Base-by-base conservation (phyloP, 2,113 vertebrate species). In the Hemibagrus wyckioides region DNA sequence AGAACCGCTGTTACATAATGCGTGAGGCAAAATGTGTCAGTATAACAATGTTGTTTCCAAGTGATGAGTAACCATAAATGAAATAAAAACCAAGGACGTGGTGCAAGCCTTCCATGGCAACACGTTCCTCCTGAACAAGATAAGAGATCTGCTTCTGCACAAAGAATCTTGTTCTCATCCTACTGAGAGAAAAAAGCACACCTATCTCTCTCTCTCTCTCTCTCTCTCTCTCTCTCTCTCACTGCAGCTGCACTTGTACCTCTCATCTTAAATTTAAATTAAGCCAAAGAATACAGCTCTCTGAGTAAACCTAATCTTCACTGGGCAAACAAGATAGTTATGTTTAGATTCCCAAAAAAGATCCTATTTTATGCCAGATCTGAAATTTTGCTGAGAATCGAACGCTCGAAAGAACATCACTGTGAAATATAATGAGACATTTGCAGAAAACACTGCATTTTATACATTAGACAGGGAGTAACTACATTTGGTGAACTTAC, bases 31-130 rank as follows among this genome's bases (percentile, higher is more conserved):
- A 73, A 82, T 75, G 39, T 75, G 59, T 57, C 80, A 36, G 56
- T 82, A 56, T 82, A 82, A 61, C 85, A 85, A 15, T 80, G 79
- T 86, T 85, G 83, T 85, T 84, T 86, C 83, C 83, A 86, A 82
- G 65, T 81, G n/a, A 52, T 83, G 67, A 86, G 67, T 86, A 86
- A 77, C 88, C 82, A 86, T 80, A 80, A 73, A 75, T 86, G 69
- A 54, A 30, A 89, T 82, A 44, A 67, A 67, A 50, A 30, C 4
- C 80, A 83, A 52, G 67, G 79, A 82, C 61, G 33, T 82, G 67
- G 57, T 65, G 85, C 41, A 52, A 85, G 88, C 83, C 86, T 57
- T 85, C 88, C 88, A 89, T 87, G 79, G 88, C 88, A 89, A 89
- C 88, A 87, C 83, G 48, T 52, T 30, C 56, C 28, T 84, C 48